Evolutionary conservation across 2,888 invertebrate species (phyloP), one percentile per base, ranked within the genome.

Genomic region (Harpalus rufipes): DNA sequence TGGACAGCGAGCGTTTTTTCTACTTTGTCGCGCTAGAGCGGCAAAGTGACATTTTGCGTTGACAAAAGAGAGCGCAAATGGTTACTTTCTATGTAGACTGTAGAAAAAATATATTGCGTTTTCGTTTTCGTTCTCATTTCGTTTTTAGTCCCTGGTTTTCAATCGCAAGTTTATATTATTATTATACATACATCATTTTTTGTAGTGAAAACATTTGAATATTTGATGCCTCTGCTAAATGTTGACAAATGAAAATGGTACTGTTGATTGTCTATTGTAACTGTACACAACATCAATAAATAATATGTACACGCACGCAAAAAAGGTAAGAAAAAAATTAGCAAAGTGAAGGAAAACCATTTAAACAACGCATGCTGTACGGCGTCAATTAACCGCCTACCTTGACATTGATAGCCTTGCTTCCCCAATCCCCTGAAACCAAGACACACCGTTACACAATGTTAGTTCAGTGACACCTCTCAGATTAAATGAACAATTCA

Each of bases 351-450:
- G 85, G 86, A 86, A 74, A 61, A 80, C 85, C 68, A 74, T 65
- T 76, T 61, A 85, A 83, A 85, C 59, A 83, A 84, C 56, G 82
- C 79, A 79, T 74, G 78, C 78, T 72, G 51, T 56, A 82, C 59
- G 68, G 86, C 86, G 85, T 86, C 85, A 87, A 86, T 85, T 85
- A 86, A 87, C 86, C 86, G 86, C 90, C 88, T 94, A 97, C 97
- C 97, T 97, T 98, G 98, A 93, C 98, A 98, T 92, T 98, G 98
- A 94, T 98, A 98, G 92, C 98, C 98, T 94, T 98, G 98, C 93
- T 97, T 98, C 91, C 97, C 98, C 92, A 98, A 94, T 92, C 97
- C 97, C 97, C 97, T 97, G 95, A 91, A 95, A 95, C 92, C 91
- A 92, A 92, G 91, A 92, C 92, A 91, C 89, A 89, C 88, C 88